A percentile compares a stretch with the other conserved stretches of the same genome.
phyloP scores from a whole-genome alignment of 2,888 invertebrate genomes.

The Venustoraphidia nigricollis region DNA sequence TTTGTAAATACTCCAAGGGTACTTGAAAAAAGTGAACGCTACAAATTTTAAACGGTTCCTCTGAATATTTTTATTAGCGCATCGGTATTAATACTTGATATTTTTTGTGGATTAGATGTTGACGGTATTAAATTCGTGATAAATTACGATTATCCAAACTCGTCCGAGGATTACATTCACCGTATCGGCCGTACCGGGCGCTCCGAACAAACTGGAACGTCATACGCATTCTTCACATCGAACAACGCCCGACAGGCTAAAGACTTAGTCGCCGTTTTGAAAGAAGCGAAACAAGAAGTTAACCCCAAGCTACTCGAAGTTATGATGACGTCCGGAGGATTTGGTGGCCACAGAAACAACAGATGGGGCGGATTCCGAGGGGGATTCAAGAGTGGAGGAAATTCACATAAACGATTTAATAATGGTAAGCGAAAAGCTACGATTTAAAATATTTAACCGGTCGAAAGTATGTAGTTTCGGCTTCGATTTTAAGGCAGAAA shows the following conservation, averaged over 20 bases:
- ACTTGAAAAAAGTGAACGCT: no score
- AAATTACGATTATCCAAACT: constrained; percentile 92
- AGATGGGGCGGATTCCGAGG: constrained; percentile 36
- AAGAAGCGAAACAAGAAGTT: constrained; percentile 81
- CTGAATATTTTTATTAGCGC: background rate
- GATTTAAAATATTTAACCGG: no score
- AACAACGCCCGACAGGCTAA: constrained; percentile 76
- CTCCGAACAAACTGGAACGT: constrained; percentile 74
- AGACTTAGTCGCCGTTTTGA: constrained; percentile 74
- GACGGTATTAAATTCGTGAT: constrained; percentile 93
- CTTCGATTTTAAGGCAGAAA: no score
- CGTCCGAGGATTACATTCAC: constrained; percentile 91
- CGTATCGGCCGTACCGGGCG: constrained; percentile 89
- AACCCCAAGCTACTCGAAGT: constrained; percentile 75
- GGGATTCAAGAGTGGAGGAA: constrained; percentile 19
- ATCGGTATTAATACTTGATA: background rate
- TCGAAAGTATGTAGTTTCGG: no score
- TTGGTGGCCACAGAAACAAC: constrained; percentile 38
- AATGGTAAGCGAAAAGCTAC: background rate
- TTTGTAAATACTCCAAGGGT: no score
- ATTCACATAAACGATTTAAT: constrained; percentile 17
- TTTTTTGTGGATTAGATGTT: constrained; percentile 52
- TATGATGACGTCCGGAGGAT: constrained; percentile 45
- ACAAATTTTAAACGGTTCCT: no score
- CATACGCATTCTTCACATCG: constrained; percentile 89